Base-by-base conservation (phyloP, 64 coral and sea anemone genomes). In the Exaiptasia diaphana region DNA sequence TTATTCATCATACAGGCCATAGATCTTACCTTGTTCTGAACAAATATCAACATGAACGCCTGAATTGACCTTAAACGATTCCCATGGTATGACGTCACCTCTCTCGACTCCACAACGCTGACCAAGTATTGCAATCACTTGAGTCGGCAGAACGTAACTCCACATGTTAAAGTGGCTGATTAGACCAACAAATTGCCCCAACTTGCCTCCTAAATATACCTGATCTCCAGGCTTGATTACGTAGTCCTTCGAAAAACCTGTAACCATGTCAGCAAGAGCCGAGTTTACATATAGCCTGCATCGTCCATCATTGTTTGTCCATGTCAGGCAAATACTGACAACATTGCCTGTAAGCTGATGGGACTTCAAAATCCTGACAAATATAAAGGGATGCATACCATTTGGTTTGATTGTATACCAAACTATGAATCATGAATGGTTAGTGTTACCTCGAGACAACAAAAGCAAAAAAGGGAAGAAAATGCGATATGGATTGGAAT, bases 1-100 rank as follows among this genome's bases (percentile, higher is more conserved):
- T 35, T 50, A 53, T 0, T 36, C 15, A 10, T 14, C 18, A 35
- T 38, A 35, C 15, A 0, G 18, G 1, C 38, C 0, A 2, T 26
- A 49, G 17, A 0, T 37, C 34, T 37, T 60, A 83, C 80, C 80
- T 38, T 30, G 2, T 28, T 3, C 14, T 39, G 80, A 48, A 54
- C 80, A 83, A 17, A 53, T 58, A 18, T 42, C 67, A 39, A 50
- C 22, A 3, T 28, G 13, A 30, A 15, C 23, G 4, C 39, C 29
- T 28, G 32, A 45, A 83, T 22, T n/a, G 28, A 42, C 9, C 5
- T 58, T 71, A 26, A 73, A 71, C 7, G 12, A 22, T 3, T 57
- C 45, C 80, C 80, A 83, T n/a, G 64, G 59, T 36, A 83, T 36
- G 24, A 71, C 32, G 4, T 72, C 67, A 1, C 80, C 80, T 5